phyloP scores from a whole-genome alignment of 2,797 vertebrate species.

The Chromobotia macracanthus region DNA sequence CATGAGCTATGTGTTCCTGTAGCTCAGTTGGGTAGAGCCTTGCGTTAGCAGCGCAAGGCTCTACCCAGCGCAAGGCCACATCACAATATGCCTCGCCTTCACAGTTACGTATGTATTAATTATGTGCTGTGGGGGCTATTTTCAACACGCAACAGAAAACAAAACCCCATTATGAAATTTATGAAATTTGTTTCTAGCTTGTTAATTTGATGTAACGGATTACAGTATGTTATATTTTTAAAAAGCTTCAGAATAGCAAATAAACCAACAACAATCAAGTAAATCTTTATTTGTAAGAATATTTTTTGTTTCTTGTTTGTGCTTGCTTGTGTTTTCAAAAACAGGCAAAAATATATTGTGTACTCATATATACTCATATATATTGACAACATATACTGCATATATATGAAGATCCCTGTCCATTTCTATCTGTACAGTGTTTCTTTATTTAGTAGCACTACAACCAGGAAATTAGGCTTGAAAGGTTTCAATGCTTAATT shows the following conservation, averaged over 20 bases:
- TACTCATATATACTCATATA: too few relatives aligned
- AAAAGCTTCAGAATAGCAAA: neutral
- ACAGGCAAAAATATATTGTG: too few relatives aligned
- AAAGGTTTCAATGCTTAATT: constrained; percentile 18
- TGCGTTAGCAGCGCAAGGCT: too few relatives aligned
- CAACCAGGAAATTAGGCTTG: neutral
- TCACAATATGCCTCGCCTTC: constrained; percentile 21
- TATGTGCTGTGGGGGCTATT: constrained; percentile 7
- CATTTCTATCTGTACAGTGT: neutral
- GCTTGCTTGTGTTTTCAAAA: neutral
- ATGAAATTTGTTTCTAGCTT: too few relatives aligned
- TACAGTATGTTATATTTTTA: too few relatives aligned
- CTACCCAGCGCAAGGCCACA: too few relatives aligned
- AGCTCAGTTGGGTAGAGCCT: too few relatives aligned
- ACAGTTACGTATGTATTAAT: neutral
- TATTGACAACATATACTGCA: neutral
- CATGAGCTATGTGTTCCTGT: too few relatives aligned
- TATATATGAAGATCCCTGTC: neutral
- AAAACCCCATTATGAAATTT: constrained; percentile 23
- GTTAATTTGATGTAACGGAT: too few relatives aligned
- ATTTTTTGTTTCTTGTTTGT: too few relatives aligned
- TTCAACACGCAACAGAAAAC: constrained; percentile 19
- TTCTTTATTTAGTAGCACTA: constrained; percentile 5
- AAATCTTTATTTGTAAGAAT: too few relatives aligned
- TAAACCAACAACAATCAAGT: neutral